These are phyloP conservation scores for Lithobates pipiens DNA, from an alignment of 2,797 vertebrate species.

Conservation along the genomic window DNA sequence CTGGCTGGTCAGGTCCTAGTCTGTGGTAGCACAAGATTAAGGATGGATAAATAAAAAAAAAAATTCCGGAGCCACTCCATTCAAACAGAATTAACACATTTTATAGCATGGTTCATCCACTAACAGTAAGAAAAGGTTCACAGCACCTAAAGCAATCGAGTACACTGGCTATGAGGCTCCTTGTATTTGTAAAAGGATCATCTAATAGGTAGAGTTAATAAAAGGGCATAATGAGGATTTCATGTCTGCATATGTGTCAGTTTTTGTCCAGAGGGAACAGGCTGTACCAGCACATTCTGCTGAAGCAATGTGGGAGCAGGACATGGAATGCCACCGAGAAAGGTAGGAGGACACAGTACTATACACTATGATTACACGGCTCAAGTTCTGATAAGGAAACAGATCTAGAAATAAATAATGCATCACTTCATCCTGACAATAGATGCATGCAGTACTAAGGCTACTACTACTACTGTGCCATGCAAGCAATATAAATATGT, in stretches of 20 bases:
- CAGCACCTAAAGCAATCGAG: too few species aligned
- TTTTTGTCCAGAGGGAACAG: neutral
- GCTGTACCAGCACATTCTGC: slow-evolving; percentile 17
- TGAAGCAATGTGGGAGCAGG: slow-evolving; percentile 15
- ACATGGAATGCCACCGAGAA: slow-evolving; percentile 27
- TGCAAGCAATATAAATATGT: neutral
- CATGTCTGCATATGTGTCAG: neutral
- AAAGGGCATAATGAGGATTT: neutral
- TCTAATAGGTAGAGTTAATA: neutral
- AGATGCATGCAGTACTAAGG: neutral
- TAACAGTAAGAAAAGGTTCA: too few species aligned
- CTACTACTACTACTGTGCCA: neutral
- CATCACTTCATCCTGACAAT: neutral
- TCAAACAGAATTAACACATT: neutral
- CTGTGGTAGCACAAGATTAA: too few species aligned
- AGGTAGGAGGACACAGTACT: slow-evolving; percentile 6
- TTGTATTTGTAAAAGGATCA: neutral
- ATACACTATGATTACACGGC: slow-evolving; percentile 26
- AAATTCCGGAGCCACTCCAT: neutral
- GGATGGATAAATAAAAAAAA: too few species aligned
- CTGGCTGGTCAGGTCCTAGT: too few species aligned
- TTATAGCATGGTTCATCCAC: too few species aligned
- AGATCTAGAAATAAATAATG: slow-evolving; percentile 37
- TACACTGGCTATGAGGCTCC: neutral
- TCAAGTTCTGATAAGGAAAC: slow-evolving; percentile 14